Base-by-base conservation (phyloP, 2,797 vertebrate species). In the Schizothorax lantsangensis region DNA sequence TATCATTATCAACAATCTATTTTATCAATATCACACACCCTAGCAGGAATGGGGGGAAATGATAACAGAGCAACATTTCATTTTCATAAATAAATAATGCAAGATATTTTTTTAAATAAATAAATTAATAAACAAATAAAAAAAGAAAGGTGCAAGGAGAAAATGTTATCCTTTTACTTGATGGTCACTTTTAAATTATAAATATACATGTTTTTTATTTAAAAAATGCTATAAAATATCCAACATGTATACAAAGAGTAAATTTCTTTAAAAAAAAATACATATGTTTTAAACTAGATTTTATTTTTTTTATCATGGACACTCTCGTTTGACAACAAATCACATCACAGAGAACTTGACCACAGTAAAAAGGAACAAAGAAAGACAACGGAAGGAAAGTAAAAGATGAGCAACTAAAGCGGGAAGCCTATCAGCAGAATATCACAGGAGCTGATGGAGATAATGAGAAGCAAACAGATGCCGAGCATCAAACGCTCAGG, bases 401-500 rank as follows among this genome's bases (percentile, higher is more conserved):
- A 49, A 64, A 72, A 59, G 23, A 73, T 6, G 26, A 69, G 78
- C 36, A 69, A 71, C 47, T 64, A 83, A 79, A 73, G 47, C 49
- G 14, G 83, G 45, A 59, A 83, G 68, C 80, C 64, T 71, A 79
- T 88, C 84, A 86, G 71, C 79, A 49, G 72, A 23, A 88, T 87
- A 85, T 86, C 88, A 89, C 81, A 89, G 84, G 81, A 84, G 47
- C 84, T 81, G 75, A 87, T 88, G 86, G 84, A 38, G 57, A 81
- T 90, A 88, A 90, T 90, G 89, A 90, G 86, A 88, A 80, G 40
- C 86, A 89, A 86, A 17, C 77, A 84, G 54, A 88, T 73, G 23
- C 62, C 69, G 12, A 45, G 86, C 89, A 91, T 91, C 88, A 91
- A 91, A 92, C 71, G 75, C 83, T 21, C 72, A 86, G 89, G 90